Evolutionary conservation across 2,797 vertebrate genomes (phyloP), one percentile per base, ranked within the genome.

Genomic region (Sebastes steindachneri): DNA sequence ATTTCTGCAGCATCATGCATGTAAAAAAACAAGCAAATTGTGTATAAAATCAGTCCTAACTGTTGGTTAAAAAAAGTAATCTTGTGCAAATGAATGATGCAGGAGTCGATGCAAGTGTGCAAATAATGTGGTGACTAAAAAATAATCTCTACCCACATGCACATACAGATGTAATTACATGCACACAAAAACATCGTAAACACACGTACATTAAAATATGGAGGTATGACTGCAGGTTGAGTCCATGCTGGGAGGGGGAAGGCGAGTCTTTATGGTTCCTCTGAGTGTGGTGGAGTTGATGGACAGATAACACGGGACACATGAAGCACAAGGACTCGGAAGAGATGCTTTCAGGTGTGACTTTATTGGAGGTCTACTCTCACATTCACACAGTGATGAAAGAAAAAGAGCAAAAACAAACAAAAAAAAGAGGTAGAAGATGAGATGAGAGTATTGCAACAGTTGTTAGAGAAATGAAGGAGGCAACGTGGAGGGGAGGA

Each of bases 271-370:
- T 79, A 88, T 76, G 84, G 73, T 85, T 91, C 89, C 75, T 86
- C 79, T 26, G 62, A 84, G 92, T 93, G 93, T 87, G 85, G 93
- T 92, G 93, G 89, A 93, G 89, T 92, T 91, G 93, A 96, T 95
- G 95, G 94, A 96, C 95, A 95, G 91, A 92, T 91, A 95, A 95
- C 94, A 96, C 94, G 80, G 67, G 95, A 95, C 95, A 96, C 95
- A 96, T 96, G 95, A 96, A 96, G 95, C 94, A 96, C 95, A 94
- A 96, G 86, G 96, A 96, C 95, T 95, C 95, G 77, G 93, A 95
- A 86, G 92, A 94, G 90, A 96, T 96, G 95, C 93, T 96, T 96
- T 96, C 95, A 96, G 94, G 94, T 93, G 92, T 82, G 93, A 94
- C 93, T 96, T 96, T 96, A 95, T 95, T 95, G 86, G 87, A 94